Base-by-base conservation (phyloP, 2,113 vertebrate genomes). In the Corythoichthys intestinalis region DNA sequence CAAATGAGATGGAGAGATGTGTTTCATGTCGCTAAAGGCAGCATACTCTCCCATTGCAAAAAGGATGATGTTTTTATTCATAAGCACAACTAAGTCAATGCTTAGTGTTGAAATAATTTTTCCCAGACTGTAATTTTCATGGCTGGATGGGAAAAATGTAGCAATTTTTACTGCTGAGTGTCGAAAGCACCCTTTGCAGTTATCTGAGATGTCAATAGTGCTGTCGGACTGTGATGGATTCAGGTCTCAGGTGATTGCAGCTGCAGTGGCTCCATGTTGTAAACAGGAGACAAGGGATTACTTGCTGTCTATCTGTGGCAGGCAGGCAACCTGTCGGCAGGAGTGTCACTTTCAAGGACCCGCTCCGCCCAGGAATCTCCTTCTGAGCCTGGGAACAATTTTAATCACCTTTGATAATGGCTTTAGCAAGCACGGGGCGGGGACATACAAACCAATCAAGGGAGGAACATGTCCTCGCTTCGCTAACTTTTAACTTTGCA, bases 371-470 rank as follows among this genome's bases (percentile, higher is more conserved):
- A 20, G 41, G 69, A 65, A 71, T 77, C 56, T 62, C 66, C 65
- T 71, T 83, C 83, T 65, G 63, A 61, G 68, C 69, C 70, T 60
- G 74, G 73, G 83, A 82, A 83, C 77, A 73, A 75, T 78, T 72
- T 77, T 87, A 79, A 90, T 90, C 75, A 76, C 81, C 73, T 74
- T 61, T 80, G 73, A 85, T 88, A 85, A 88, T 82, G 65, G 75
- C 41, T 65, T 48, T 13, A 83, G 72, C 71, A 71, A 72, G 65
- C 70, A 80, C 66, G 77, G 68, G 81, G 80, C 73, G 76, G 70
- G 61, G 72, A 69, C 79, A 83, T 74, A 77, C 83, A 86, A 88
- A 83, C 78, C 74, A 86, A 76, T 87, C 82, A 75, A 52, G 71
- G 85, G 69, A 72, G 78, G 70, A 79, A 76, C 38, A 41, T 2